Conservation (phyloP, 2,113 vertebrate genomes). For the Seriola quinqueradiata region DNA sequence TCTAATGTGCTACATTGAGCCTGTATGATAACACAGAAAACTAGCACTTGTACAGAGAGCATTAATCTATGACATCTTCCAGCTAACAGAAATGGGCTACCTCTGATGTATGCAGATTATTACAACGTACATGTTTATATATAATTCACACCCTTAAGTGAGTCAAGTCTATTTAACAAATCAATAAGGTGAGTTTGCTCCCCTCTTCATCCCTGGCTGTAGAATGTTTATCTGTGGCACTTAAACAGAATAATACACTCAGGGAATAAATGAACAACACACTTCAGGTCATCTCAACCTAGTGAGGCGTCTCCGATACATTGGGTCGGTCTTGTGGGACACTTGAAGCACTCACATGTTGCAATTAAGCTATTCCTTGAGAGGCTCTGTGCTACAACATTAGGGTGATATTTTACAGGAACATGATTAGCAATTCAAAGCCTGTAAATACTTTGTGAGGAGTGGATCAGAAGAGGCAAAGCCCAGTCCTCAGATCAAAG, state of each 20-base stretch:
- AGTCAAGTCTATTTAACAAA: conserved; percentile 1
- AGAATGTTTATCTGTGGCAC: neutral
- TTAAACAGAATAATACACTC: neutral
- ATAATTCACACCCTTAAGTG: neutral
- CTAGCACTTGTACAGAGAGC: neutral
- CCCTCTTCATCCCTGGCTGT: neutral
- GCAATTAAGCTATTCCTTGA: neutral
- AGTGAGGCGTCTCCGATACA: neutral
- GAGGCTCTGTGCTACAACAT: neutral
- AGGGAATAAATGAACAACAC: neutral
- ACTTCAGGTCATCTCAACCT: neutral
- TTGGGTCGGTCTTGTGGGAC: neutral
- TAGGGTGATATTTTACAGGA: neutral
- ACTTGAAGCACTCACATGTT: neutral
- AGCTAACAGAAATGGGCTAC: too few relatives aligned
- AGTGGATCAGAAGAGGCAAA: conserved; percentile 52
- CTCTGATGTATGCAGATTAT: neutral
- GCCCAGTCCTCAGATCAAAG: conserved; percentile 42
- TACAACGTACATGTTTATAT: neutral
- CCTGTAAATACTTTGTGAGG: conserved; percentile 23
- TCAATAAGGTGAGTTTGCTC: neutral
- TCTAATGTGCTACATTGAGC: neutral
- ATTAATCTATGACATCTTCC: neutral
- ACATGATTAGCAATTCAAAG: conserved; percentile 41
- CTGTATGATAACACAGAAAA: neutral